Evolutionary conservation across 2,797 vertebrate species (phyloP), one percentile per base, ranked within the genome.

Genomic region (Gymnoscopelus microlampas): DNA sequence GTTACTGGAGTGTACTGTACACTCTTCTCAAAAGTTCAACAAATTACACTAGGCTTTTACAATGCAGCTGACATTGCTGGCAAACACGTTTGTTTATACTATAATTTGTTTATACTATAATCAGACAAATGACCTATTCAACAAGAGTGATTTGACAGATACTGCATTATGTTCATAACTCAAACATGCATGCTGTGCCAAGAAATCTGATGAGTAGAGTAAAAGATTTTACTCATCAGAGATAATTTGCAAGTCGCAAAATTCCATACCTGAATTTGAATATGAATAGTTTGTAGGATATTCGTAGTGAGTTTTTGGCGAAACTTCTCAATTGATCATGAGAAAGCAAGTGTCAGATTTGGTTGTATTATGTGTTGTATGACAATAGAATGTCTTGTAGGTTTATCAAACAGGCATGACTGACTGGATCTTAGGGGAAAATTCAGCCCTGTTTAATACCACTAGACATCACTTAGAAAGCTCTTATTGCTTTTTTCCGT

Each of bases 41-140:
- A 71, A 58, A 76, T 77, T 68, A 68, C 9, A 68, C 15, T 60
- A 79, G 63, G 65, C 67, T 59, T 63, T 60, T 13, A 51, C 35
- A 35, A 35, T 54, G 59, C 47, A 68, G 1, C 48, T 23, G 11
- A 49, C 32, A 39, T 58, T 65, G 60, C 58, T 74, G 5, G 6
- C 53, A 62, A 66, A 67, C 50, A 58, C 57, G 4, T 68, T 47
- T 13, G 35, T 13, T 29, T 57, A 26, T 57, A 26, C 4, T 32
- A 47, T 29, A 4, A 55, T 48, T 60, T 54, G 49, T 57, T 48
- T 66, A 24, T 58, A 44, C 39, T 47, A 11, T 39, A 26, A 62
- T 44, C 44, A 19, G 56, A 19, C 47, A 47, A 60, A 65, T n/a
- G 72, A 24, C 14, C 23, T 68, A 2, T 39, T 35, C 51, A 63